Evolutionary conservation across 1,140 invertebrate species (phyloP), one percentile per base, ranked within the genome.

Genomic region (Hesperophylax magnus): DNA sequence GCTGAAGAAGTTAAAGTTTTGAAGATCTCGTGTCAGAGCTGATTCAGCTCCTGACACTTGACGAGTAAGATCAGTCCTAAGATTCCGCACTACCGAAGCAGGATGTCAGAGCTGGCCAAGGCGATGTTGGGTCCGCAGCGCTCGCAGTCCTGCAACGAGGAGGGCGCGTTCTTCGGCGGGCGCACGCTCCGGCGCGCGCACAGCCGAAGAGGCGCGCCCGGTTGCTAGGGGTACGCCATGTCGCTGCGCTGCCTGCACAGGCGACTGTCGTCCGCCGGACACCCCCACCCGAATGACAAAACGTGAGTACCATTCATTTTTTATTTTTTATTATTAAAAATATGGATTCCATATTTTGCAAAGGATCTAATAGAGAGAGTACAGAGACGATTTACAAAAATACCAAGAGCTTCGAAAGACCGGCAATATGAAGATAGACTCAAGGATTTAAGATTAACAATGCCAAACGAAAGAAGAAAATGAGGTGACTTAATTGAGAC

Each of bases 201-300:
- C 87, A 88, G 85, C 88, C 87, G 85, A 88, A 88, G 85, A 87
- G 88, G 87, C 53, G 87, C 86, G 71, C 87, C 88, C 84, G 87
- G 88, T 85, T 90, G 88, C 89, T 90, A 90, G 89, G 89, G 89
- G 88, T 89, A 90, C 89, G 89, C 89, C 88, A 90, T 90, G 89
- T 90, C 89, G 89, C 88, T 90, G 89, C 89, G 89, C 88, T 90
- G 89, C 87, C 89, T 90, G 83, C 89, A 90, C 85, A 87, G 89
- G 84, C 86, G 89, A 85, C 86, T 90, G 63, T 90, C 89, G 82
- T 90, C 89, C 86, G 88, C 88, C 31, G 81, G 83, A 72, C 81
- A 80, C 60, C 79, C 75, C 17, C 78, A 78, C 39, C 74, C 81
- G 81, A 86, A 83, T 77, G 79, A 76, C 54, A 76, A 76, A 80